phyloP scores from a whole-genome alignment of 2,797 vertebrate genomes.

The Hemibagrus guttatus region DNA sequence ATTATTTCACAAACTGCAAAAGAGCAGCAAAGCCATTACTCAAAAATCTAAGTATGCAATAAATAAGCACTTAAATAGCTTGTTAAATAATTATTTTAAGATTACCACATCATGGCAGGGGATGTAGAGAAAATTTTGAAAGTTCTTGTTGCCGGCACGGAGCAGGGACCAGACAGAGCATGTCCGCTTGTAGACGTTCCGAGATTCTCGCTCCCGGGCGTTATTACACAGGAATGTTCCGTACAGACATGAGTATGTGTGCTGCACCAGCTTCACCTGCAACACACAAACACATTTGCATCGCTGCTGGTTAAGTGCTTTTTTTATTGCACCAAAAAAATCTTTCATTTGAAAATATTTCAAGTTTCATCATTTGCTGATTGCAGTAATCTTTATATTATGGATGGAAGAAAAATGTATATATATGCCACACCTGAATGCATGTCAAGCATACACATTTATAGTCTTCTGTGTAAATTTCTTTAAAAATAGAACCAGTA shows the following conservation, averaged over 20 bases:
- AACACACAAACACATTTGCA: neutral
- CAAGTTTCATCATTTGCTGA: neutral
- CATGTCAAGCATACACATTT: neutral
- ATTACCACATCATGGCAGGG: conserved; percentile 90
- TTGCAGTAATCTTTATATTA: neutral
- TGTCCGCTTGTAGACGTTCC: conserved; percentile 90
- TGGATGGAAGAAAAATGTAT: neutral
- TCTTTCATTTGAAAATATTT: neutral
- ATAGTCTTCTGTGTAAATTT: neutral
- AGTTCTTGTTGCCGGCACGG: conserved; percentile 94
- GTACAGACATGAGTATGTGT: conserved; percentile 97
- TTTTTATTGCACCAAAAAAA: neutral
- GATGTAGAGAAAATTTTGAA: conserved; percentile 98
- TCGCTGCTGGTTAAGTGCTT: neutral
- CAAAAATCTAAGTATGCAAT: neutral
- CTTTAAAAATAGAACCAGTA: neutral
- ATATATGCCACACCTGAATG: no score
- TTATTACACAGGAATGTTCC: conserved; percentile 98
- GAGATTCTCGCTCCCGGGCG: conserved; percentile 88
- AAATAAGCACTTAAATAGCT: neutral
- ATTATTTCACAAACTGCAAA: neutral
- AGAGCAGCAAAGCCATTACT: neutral
- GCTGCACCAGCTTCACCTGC: conserved; percentile 97
- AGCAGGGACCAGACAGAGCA: conserved; percentile 97
- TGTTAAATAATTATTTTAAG: neutral